Conservation (phyloP, 1,140 invertebrate genomes). For the Ooceraea biroi region DNA sequence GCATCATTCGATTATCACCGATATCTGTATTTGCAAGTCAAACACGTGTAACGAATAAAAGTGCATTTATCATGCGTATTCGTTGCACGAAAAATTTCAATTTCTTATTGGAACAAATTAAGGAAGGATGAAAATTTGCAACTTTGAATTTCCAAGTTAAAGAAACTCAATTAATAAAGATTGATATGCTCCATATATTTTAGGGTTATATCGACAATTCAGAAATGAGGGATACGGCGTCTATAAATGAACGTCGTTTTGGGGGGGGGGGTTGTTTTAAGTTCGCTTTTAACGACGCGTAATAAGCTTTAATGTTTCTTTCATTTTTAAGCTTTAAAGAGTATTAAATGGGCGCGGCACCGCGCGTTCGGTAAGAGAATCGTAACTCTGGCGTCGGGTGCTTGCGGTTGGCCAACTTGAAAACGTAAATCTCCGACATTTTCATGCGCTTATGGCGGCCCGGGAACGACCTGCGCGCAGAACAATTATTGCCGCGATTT, state of each 20-base stretch:
- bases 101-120: constrained; percentile 10
- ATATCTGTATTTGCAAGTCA: constrained; percentile 4
- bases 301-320: constrained; percentile 39
- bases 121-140: neutral
- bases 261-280: neutral
- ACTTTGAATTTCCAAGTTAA: neutral
- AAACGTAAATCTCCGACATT: constrained; percentile 41
- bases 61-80: neutral
- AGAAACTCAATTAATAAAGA: neutral
- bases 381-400: constrained; percentile 17
- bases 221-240: neutral
- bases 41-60: neutral
- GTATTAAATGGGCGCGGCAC: constrained; percentile 7
- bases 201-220: neutral
- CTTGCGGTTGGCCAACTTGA: constrained; percentile 4
- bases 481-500: constrained; percentile 23
- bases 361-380: neutral
- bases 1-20: constrained; percentile 40
- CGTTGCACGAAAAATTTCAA: constrained; percentile 16
- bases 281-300: constrained; percentile 7
- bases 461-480: neutral
- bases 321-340: constrained; percentile 44
- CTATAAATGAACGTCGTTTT: neutral
- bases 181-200: neutral
- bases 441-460: neutral